phyloP scores from a whole-genome alignment of 2,113 vertebrate species.

The Pedetes capensis region DNA sequence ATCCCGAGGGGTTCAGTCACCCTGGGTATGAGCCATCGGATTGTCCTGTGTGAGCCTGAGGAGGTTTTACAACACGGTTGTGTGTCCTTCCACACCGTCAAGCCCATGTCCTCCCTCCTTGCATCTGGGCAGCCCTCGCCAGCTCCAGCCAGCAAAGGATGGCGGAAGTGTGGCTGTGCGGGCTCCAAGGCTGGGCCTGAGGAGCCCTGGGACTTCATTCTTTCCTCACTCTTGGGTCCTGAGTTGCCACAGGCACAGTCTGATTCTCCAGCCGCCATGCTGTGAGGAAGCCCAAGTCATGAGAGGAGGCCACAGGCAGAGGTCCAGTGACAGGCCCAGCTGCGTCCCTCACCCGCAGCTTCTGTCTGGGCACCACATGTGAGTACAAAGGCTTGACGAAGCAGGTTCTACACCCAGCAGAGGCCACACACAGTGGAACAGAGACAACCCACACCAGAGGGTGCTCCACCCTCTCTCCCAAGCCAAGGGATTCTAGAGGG shows the following conservation, averaged over 20 bases:
- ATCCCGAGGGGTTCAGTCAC: background rate
- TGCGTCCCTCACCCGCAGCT: background rate
- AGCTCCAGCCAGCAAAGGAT: rapidly evolving
- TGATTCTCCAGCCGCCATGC: background rate
- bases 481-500: too few species aligned
- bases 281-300: background rate
- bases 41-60: rapidly evolving
- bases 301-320: too few species aligned
- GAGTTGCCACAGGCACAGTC: background rate
- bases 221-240: rapidly evolving
- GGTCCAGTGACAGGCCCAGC: rapidly evolving
- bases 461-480: rapidly evolving
- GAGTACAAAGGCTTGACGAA: too few species aligned
- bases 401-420: rapidly evolving
- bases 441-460: rapidly evolving
- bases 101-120: too few species aligned
- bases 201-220: background rate
- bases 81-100: rapidly evolving
- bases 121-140: rapidly evolving
- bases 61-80: rapidly evolving
- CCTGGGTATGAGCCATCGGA: rapidly evolving
- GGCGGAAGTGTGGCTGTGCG: rapidly evolving
- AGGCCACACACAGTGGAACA: rapidly evolving
- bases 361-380: background rate
- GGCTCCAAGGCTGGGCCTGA: rapidly evolving